Conservation (phyloP, 2,113 vertebrate species). For the Pomatostomus ruficeps region DNA sequence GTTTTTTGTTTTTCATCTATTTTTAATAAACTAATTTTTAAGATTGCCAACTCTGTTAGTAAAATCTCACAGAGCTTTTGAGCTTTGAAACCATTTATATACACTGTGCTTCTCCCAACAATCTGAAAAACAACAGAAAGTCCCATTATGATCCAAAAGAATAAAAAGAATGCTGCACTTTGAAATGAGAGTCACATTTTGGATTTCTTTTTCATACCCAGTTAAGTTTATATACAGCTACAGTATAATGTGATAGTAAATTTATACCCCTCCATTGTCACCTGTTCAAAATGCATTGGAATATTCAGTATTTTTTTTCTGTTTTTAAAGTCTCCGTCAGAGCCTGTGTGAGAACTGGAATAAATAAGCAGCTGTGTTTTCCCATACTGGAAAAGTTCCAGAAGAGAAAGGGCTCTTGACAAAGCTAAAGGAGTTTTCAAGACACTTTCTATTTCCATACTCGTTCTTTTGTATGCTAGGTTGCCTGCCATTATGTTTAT, state of each 20-base stretch:
- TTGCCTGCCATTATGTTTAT: constrained; percentile 85
- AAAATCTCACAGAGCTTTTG: background rate
- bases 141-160: background rate
- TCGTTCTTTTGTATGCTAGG: constrained; percentile 75
- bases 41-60: background rate
- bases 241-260: background rate
- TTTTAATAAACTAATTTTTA: background rate
- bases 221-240: background rate
- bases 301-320: background rate
- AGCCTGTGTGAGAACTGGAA: background rate
- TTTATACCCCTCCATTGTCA: background rate
- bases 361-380: background rate
- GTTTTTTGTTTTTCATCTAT: background rate
- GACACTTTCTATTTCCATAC: constrained; percentile 65
- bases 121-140: background rate
- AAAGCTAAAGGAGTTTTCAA: constrained; percentile 70
- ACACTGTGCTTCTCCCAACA: background rate
- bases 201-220: background rate
- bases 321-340: background rate
- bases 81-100: background rate
- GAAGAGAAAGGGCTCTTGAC: constrained; percentile 56
- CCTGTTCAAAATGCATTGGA: background rate
- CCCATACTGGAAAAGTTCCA: constrained; percentile 37
- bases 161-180: background rate
- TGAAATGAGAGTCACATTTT: background rate